Evolutionary conservation across 2,888 invertebrate species (phyloP), one percentile per base, ranked within the genome.

Genomic region (Sericinus montela): DNA sequence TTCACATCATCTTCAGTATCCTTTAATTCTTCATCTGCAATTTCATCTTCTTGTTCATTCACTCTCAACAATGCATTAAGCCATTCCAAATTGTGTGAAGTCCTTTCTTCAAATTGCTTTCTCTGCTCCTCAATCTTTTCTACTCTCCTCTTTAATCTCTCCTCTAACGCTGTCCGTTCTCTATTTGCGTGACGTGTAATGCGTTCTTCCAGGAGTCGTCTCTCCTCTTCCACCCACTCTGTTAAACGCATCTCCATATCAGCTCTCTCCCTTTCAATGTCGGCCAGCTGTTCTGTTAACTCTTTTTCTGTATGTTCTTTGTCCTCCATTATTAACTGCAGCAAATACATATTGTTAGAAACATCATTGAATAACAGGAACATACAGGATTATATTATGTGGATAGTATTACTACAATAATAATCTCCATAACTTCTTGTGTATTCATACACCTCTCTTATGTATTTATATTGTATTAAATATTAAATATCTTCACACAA

Each of bases 171-270:
- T 30, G 65, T 59, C 14, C 60, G 62, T 34, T 69, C 54, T 0
- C 56, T 55, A 0, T 68, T 71, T 0, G 68, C 66, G 29, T 74
- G 71, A 8, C 62, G 60, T 3, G 76, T 60, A n/a, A 87, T 67
- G 3, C 82, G 58, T 45, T 80, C 69, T 40, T 87, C 78, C 48
- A 90, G 58, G 6, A 72, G 48, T 45, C 60, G 59, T 1, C 68
- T 59, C 50, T 80, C 75, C 11, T 71, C 67, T 3, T 65, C 67
- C 56, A 64, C 57, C 69, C 72, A 74, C 2, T 56, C 57, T 1
- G 59, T 52, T 1, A 80, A 67, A 0, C 74, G 58, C 0, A 35
- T 23, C 7, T 69, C 65, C 0, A 37, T 40, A 29, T 45, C 35
- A 0, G 15, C 47, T 5, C 76, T 56, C 36, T 84, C 79, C 0